Conservation (phyloP, 2,888 invertebrate genomes). For the Geotrupes spiniger region DNA sequence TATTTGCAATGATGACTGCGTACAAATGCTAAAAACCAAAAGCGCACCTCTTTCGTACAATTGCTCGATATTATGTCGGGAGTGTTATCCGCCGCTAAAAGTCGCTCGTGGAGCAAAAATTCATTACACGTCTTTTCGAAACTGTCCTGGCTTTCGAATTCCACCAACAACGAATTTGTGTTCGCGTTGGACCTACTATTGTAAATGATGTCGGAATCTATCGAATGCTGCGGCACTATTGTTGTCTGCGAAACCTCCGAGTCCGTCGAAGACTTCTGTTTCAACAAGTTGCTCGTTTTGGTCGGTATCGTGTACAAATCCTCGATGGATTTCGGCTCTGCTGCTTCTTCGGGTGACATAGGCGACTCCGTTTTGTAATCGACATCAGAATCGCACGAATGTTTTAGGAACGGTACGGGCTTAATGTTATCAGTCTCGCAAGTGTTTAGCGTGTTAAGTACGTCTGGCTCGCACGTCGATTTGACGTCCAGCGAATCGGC, state of each 20-base stretch:
- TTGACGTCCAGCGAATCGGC: slow-evolving; percentile 18
- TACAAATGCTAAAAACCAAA: neutral
- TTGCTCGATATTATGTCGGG: slow-evolving; percentile 19
- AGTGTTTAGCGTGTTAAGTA: slow-evolving; percentile 17
- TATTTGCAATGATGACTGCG: slow-evolving; percentile 1
- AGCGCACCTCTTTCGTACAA: slow-evolving; percentile 17
- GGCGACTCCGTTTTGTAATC: slow-evolving; percentile 13
- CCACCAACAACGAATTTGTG: slow-evolving; percentile 42
- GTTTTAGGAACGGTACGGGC: slow-evolving; percentile 8
- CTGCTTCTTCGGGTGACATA: slow-evolving; percentile 9
- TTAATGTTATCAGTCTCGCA: slow-evolving; percentile 15
- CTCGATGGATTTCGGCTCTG: slow-evolving; percentile 35
- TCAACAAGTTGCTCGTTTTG: slow-evolving; percentile 46
- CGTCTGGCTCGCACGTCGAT: slow-evolving; percentile 12
- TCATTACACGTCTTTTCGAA: slow-evolving; percentile 45
- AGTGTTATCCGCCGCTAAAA: slow-evolving; percentile 30
- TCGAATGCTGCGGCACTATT: slow-evolving; percentile 42
- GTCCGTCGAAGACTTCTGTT: slow-evolving; percentile 47
- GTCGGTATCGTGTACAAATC: slow-evolving; percentile 46
- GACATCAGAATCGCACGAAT: slow-evolving; percentile 10
- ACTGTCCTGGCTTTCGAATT: slow-evolving; percentile 45
- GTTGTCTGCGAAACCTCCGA: slow-evolving; percentile 44
- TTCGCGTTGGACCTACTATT: slow-evolving; percentile 37
- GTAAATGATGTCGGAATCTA: slow-evolving; percentile 47
- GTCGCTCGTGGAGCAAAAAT: slow-evolving; percentile 56